A percentile compares a stretch with the other conserved stretches of the same genome.
These are phyloP conservation scores for Brachypodius melanocephalos DNA, from an alignment of 2,113 vertebrate species.

Conservation along the genomic window DNA sequence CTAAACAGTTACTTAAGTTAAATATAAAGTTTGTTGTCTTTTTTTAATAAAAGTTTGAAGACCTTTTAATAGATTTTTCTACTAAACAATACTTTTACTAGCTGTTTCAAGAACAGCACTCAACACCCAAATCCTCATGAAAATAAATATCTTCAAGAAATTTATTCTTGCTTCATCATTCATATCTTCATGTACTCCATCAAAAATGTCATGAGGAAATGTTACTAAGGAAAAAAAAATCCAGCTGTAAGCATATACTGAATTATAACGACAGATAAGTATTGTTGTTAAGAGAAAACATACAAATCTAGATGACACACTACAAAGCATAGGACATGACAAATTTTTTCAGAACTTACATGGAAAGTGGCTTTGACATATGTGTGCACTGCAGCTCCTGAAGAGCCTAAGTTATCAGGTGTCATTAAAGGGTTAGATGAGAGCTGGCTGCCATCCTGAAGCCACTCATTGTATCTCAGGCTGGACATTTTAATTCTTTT, in stretches of 20 bases:
- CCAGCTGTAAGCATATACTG: neutral
- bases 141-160: neutral
- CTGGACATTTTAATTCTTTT: slow-evolving; percentile 98
- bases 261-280: neutral
- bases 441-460: slow-evolving; percentile 95
- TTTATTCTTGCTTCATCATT: neutral
- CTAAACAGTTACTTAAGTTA: neutral
- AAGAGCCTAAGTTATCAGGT: slow-evolving; percentile 92
- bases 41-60: neutral
- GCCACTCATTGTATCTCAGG: slow-evolving; percentile 92
- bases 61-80: neutral
- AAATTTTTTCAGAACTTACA: slow-evolving; percentile 73
- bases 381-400: slow-evolving; percentile 91
- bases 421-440: slow-evolving; percentile 98
- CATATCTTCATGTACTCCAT: neutral
- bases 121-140: neutral
- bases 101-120: neutral
- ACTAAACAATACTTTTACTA: neutral
- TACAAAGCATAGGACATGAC: neutral
- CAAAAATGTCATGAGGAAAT: neutral
- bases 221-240: neutral
- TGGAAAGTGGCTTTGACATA: slow-evolving; percentile 98
- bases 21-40: neutral
- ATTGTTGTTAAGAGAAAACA: neutral
- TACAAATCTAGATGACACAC: neutral